Conservation (phyloP, 1,140 invertebrate species). For the Tetramorium alpestre region DNA sequence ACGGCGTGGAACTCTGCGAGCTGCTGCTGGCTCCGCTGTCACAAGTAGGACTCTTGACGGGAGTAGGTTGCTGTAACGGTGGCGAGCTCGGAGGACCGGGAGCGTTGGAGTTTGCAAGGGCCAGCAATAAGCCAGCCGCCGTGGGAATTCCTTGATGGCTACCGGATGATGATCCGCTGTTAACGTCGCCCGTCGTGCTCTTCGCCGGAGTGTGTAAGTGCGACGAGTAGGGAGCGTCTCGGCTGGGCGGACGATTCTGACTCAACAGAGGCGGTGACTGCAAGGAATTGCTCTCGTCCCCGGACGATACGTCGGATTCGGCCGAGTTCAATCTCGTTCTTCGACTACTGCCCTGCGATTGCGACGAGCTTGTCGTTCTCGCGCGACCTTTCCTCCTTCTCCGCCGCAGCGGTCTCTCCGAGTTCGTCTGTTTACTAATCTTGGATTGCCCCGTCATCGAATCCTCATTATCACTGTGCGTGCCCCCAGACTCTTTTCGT, state of each 20-base stretch:
- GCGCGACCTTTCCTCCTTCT: slow-evolving; percentile 88
- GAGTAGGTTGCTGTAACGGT: slow-evolving; percentile 77
- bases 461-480: slow-evolving; percentile 85
- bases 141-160: slow-evolving; percentile 75
- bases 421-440: slow-evolving; percentile 77
- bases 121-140: slow-evolving; percentile 87
- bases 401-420: slow-evolving; percentile 83
- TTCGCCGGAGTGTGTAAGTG: slow-evolving; percentile 80
- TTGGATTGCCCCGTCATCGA: slow-evolving; percentile 69
- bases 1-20: slow-evolving; percentile 86
- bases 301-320: slow-evolving; percentile 91
- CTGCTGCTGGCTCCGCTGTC: slow-evolving; percentile 84
- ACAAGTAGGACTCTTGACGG: slow-evolving; percentile 82
- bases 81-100: slow-evolving; percentile 80
- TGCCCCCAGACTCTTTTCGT: slow-evolving; percentile 84
- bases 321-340: slow-evolving; percentile 90
- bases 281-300: slow-evolving; percentile 88
- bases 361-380: slow-evolving; percentile 87
- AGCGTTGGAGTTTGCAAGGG: slow-evolving; percentile 85
- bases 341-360: slow-evolving; percentile 84
- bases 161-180: slow-evolving; percentile 21
- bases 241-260: slow-evolving; percentile 76
- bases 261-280: slow-evolving; percentile 82
- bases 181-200: slow-evolving; percentile 47
- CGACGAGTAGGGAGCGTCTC: slow-evolving; percentile 75